A percentile compares a stretch with the other conserved stretches of the same genome.
These are phyloP conservation scores for Characodon lateralis DNA, from an alignment of 2,797 vertebrate genomes.

Conservation along the genomic window DNA sequence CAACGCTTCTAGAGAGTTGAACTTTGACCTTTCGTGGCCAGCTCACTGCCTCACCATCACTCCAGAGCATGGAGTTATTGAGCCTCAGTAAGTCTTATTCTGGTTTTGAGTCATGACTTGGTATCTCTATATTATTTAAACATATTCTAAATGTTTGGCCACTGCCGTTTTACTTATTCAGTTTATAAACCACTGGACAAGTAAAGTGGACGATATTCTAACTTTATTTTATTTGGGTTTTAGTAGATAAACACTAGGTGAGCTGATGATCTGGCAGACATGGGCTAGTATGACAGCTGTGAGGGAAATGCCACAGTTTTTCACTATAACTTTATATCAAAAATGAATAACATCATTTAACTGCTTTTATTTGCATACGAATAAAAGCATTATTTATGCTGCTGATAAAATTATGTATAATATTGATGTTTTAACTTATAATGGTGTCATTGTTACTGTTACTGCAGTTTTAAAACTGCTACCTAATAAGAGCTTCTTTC, in stretches of 20 bases:
- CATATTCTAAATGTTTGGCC: not conserved
- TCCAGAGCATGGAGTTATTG: slow-evolving; percentile 89
- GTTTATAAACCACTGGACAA: not conserved
- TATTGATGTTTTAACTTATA: not conserved
- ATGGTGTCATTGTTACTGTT: not conserved
- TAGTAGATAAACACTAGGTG: not conserved
- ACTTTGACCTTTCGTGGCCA: slow-evolving; percentile 95
- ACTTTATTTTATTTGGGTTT: not conserved
- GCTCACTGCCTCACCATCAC: slow-evolving; percentile 95
- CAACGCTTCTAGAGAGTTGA: slow-evolving; percentile 80
- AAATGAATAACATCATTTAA: not conserved
- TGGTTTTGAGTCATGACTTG: not conserved
- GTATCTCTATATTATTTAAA: not conserved
- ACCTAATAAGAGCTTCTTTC: not conserved
- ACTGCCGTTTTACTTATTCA: not conserved
- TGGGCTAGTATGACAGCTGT: not conserved
- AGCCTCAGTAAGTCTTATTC: slow-evolving; percentile 84
- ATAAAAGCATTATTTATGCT: not conserved
- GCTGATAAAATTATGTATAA: not conserved
- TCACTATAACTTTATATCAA: not conserved
- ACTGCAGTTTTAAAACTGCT: not conserved
- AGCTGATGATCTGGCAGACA: not conserved
- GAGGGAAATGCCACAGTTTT: not conserved
- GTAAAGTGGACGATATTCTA: not conserved
- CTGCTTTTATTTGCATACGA: not conserved